Conservation (phyloP, 2,113 vertebrate species). For the Chamaetylas fuelleborni region DNA sequence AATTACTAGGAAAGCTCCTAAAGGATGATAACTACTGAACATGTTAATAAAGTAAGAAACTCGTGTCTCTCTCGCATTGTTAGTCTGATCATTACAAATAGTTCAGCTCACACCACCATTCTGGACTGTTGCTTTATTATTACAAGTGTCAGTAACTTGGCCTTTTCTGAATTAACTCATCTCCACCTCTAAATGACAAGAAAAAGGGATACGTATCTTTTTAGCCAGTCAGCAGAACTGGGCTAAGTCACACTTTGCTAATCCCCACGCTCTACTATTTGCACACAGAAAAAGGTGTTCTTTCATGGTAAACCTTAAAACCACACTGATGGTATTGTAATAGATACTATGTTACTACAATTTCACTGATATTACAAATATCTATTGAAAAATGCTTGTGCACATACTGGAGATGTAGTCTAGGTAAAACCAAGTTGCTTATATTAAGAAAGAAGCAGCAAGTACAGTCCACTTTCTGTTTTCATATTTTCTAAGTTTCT, state of each 20-base stretch:
- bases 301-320: background rate
- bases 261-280: background rate
- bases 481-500: background rate
- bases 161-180: constrained; percentile 52
- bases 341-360: background rate
- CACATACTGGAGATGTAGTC: background rate
- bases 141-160: constrained; percentile 39
- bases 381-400: background rate
- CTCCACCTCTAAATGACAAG: constrained; percentile 53
- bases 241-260: background rate
- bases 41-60: background rate
- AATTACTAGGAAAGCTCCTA: constrained; percentile 5
- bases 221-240: constrained; percentile 48
- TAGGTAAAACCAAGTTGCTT: background rate
- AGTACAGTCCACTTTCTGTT: background rate
- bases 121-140: constrained; percentile 61
- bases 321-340: background rate
- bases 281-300: background rate
- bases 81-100: constrained; percentile 55
- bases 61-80: constrained; percentile 23
- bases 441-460: background rate
- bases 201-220: constrained; percentile 48
- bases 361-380: background rate
- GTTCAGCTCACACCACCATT: constrained; percentile 10
- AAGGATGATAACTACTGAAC: background rate